These are phyloP conservation scores for Tauraco hartlaubi DNA, from an alignment of 2,797 vertebrate genomes.

Conservation along the genomic window DNA sequence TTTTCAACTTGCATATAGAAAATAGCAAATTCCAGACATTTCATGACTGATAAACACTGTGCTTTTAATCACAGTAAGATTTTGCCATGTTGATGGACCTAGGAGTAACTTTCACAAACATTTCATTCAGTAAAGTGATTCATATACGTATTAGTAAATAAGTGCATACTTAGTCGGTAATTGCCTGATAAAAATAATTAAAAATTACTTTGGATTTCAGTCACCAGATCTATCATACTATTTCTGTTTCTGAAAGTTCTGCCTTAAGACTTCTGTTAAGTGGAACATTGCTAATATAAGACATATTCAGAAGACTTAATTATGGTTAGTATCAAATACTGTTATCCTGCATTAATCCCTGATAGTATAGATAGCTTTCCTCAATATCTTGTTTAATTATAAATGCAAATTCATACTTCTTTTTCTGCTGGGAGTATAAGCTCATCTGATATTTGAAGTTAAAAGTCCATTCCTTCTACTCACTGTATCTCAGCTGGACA, in stretches of 20 bases:
- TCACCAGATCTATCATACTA: background rate
- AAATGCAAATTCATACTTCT: background rate
- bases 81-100: background rate
- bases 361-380: background rate
- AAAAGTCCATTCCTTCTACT: background rate
- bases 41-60: background rate
- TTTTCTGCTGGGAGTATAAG: background rate
- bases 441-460: background rate
- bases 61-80: background rate
- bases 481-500: background rate
- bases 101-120: background rate
- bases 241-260: background rate
- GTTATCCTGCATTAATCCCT: background rate
- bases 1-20: background rate
- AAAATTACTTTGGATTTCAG: background rate
- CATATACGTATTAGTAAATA: background rate
- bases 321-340: background rate
- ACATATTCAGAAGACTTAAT: background rate
- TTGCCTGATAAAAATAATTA: background rate
- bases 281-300: background rate
- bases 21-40: background rate
- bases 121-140: background rate
- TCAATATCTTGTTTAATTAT: background rate
- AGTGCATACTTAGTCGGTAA: background rate
- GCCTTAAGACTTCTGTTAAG: background rate